Percentiles rank a stretch among this genome's conserved stretches.
Evolutionary conservation across 2,888 invertebrate species (phyloP).

Genomic region (Pedicia rivosa): DNA sequence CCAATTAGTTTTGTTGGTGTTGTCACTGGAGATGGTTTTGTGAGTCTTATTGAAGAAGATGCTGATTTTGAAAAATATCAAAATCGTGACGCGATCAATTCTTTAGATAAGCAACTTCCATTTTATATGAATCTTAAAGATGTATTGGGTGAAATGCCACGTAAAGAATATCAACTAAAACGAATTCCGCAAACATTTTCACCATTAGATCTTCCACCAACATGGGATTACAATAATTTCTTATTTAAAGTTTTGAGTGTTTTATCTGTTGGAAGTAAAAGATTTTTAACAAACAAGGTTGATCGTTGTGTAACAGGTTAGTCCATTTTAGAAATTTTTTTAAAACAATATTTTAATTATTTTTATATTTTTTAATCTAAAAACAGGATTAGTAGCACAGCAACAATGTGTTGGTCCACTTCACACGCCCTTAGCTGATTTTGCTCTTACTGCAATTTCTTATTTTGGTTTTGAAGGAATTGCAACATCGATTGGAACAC

Average conservation of each 20-base stretch:
- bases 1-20: conserved; percentile 85
- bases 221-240: conserved; percentile 43
- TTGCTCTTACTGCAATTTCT: conserved; percentile 76
- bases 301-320: conserved; percentile 83
- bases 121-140: conserved; percentile 80
- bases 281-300: conserved; percentile 91
- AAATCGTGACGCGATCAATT: conserved; percentile 22
- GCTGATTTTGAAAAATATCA: conserved; percentile 33
- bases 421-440: conserved; percentile 91
- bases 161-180: conserved; percentile 42
- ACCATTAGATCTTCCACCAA: conserved; percentile 38
- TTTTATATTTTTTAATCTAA: background rate
- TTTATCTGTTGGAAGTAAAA: conserved; percentile 86
- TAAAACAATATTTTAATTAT: too few species aligned
- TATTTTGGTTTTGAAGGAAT: conserved; percentile 71
- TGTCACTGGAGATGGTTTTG: conserved; percentile 73
- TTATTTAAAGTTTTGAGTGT: conserved; percentile 68
- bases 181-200: conserved; percentile 30
- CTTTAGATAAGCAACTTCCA: conserved; percentile 41
- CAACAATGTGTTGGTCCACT: conserved; percentile 97
- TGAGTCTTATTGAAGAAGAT: conserved; percentile 46
- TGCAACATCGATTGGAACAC: conserved; percentile 92
- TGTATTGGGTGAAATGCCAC: conserved; percentile 73
- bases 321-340: background rate
- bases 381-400: conserved; percentile 58